Conservation (phyloP, 2,797 vertebrate species). For the Prunella strophiata region DNA sequence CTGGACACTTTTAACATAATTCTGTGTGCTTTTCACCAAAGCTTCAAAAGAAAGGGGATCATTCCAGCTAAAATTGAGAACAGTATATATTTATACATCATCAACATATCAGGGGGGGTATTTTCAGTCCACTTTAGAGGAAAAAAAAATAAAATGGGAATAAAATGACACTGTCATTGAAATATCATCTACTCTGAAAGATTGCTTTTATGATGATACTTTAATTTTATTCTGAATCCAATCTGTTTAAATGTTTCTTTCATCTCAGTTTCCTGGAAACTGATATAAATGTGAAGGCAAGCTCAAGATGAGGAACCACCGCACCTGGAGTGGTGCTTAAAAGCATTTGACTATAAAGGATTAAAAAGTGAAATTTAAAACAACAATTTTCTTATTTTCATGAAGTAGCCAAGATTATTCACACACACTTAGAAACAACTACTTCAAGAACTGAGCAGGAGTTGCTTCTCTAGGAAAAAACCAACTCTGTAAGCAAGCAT, state of each 20-base stretch:
- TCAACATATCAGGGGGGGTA: accelerated
- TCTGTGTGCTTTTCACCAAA: neutral
- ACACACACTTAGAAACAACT: neutral
- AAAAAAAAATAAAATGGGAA: neutral
- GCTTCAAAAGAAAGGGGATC: neutral
- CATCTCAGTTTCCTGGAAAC: neutral
- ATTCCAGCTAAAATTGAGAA: neutral
- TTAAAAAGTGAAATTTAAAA: neutral
- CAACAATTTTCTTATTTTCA: neutral
- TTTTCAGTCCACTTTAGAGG: neutral
- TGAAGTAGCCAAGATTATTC: neutral
- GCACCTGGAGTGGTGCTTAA: neutral
- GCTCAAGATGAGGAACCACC: neutral
- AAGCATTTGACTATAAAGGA: neutral
- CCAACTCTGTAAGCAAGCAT: neutral
- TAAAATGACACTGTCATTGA: neutral
- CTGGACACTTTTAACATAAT: neutral
- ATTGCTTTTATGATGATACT: neutral
- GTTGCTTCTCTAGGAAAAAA: neutral
- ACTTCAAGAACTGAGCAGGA: neutral
- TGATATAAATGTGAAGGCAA: neutral
- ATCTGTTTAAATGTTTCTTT: neutral
- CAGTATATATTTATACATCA: neutral
- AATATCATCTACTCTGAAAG: neutral
- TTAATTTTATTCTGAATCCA: neutral